Evolutionary conservation across 1,140 invertebrate genomes (phyloP).

Genomic region (Oncopeltus fasciatus): DNA sequence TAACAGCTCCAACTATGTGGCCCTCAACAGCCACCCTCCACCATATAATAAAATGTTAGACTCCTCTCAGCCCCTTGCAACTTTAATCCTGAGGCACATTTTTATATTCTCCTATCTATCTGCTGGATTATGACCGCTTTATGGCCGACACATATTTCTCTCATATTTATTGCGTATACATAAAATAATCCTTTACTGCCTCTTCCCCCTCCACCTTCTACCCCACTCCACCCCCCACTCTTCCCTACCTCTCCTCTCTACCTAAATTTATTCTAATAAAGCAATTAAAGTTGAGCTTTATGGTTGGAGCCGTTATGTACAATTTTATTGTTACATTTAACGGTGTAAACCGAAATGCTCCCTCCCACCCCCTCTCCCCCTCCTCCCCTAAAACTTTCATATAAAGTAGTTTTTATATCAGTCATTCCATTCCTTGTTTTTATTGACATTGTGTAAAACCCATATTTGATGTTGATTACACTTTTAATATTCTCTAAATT

Average conservation of each 20-base stretch:
- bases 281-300: constrained; percentile 8
- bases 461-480: constrained; percentile 7
- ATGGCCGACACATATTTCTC: constrained; percentile 6
- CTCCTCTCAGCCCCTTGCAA: neutral
- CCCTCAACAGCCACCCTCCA: neutral
- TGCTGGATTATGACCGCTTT: constrained; percentile 2
- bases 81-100: neutral
- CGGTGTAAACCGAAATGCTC: constrained; percentile 3
- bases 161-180: constrained; percentile 9
- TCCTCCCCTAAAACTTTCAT: neutral
- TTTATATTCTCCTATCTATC: constrained; percentile 2
- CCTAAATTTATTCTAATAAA: constrained; percentile 13
- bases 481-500: constrained; percentile 10
- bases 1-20: too few relatives aligned
- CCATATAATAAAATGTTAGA: neutral
- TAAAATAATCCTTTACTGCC: constrained; percentile 8
- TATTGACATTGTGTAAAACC: constrained; percentile 9
- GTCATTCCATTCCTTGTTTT: neutral
- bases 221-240: neutral
- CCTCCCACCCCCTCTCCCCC: neutral
- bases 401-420: constrained; percentile 8
- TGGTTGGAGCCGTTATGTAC: constrained; percentile 3
- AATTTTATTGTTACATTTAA: constrained; percentile 11
- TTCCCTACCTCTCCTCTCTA: neutral
- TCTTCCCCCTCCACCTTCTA: neutral